Conservation (phyloP, 2,888 invertebrate species). For the Erpobdella octoculata region DNA sequence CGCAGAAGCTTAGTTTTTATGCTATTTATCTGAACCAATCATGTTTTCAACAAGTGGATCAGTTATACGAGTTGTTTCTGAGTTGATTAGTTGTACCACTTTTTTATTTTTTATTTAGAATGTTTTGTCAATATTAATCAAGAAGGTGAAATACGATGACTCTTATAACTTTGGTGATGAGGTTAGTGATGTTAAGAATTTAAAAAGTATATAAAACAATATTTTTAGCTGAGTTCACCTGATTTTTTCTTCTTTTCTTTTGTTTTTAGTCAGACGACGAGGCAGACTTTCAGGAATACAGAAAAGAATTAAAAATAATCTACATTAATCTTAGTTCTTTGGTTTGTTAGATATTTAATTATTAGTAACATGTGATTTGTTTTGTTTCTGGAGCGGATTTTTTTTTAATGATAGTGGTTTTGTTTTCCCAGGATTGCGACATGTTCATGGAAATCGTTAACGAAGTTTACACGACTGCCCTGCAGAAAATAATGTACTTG, state of each 20-base stretch:
- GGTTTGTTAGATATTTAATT: constrained; percentile 41
- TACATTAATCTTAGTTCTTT: constrained; percentile 56
- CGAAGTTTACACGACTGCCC: constrained; percentile 49
- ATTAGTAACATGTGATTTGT: neutral
- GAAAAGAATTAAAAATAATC: constrained; percentile 56
- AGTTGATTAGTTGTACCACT: neutral
- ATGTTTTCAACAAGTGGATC: too few relatives aligned
- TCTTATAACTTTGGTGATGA: constrained; percentile 55
- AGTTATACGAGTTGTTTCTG: neutral
- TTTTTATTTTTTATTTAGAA: constrained; percentile 27
- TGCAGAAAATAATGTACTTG: constrained; percentile 52
- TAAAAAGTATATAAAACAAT: neutral
- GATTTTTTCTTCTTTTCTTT: neutral
- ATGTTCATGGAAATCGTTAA: constrained; percentile 53
- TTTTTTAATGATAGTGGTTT: neutral
- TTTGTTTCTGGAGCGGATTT: too few relatives aligned
- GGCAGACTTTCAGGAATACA: constrained; percentile 56
- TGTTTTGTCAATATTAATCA: constrained; percentile 53
- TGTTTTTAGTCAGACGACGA: constrained; percentile 55
- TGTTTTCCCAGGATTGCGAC: constrained; percentile 49
- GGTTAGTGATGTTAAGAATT: constrained; percentile 46
- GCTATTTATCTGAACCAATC: too few relatives aligned
- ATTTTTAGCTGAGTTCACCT: neutral
- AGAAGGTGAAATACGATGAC: constrained; percentile 56
- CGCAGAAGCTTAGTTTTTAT: too few relatives aligned